Percentiles rank a stretch among this genome's conserved stretches.
These are phyloP conservation scores for Phthorimaea operculella DNA, from an alignment of 1,140 invertebrate species.

Conservation along the genomic window DNA sequence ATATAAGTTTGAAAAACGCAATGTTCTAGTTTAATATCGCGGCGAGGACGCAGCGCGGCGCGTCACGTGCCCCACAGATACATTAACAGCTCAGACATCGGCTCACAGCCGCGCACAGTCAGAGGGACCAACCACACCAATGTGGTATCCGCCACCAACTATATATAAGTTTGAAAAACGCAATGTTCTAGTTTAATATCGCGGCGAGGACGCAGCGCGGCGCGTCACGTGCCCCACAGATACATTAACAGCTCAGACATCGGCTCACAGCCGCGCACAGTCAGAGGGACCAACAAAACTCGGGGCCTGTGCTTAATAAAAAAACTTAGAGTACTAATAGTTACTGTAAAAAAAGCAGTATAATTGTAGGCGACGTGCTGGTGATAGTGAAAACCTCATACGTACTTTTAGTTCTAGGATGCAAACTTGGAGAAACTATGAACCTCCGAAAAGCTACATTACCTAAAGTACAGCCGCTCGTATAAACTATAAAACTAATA, in stretches of 20 bases:
- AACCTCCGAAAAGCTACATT: too few species aligned
- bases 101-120: background rate
- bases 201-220: constrained; percentile 53
- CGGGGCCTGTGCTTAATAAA: too few species aligned
- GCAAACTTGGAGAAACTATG: too few species aligned
- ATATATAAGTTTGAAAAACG: constrained; percentile 25
- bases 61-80: constrained; percentile 55
- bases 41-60: constrained; percentile 50
- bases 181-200: constrained; percentile 54
- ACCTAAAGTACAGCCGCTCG: too few species aligned
- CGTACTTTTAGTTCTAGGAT: too few species aligned
- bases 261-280: background rate
- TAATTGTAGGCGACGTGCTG: too few species aligned
- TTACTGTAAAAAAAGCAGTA: too few species aligned
- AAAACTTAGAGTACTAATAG: too few species aligned
- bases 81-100: constrained; percentile 31
- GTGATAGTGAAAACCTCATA: too few species aligned
- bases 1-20: constrained; percentile 28
- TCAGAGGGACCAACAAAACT: background rate
- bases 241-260: constrained; percentile 36
- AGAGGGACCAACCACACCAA: background rate
- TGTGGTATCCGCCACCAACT: too few species aligned
- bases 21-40: constrained; percentile 55
- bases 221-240: constrained; percentile 51
- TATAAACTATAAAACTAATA: too few species aligned